Conservation (phyloP, 1,140 invertebrate species). For the Stenopsyche tienmushanensis region DNA sequence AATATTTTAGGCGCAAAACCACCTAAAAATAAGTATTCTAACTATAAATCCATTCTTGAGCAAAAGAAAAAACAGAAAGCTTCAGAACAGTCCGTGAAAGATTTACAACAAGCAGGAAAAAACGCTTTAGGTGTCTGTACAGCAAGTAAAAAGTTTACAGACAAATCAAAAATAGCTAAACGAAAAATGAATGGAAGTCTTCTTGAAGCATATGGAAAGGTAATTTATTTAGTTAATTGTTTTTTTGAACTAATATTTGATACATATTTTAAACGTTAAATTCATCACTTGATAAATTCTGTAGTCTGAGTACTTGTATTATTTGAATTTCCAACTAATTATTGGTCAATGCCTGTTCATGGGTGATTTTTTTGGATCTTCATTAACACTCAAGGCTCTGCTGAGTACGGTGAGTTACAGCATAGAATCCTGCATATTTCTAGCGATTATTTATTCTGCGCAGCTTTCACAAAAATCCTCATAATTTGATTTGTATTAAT, state of each 20-base stretch:
- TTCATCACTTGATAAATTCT: no score
- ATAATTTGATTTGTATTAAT: no score
- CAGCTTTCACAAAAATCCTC: no score
- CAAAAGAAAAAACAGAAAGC: slow-evolving; percentile 47
- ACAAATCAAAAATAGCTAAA: slow-evolving; percentile 48
- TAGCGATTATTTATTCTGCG: no score
- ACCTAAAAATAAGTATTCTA: slow-evolving; percentile 57
- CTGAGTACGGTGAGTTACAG: no score
- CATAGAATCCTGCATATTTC: no score
- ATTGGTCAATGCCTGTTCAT: no score
- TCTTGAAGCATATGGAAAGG: slow-evolving; percentile 37
- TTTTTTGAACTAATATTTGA: background rate
- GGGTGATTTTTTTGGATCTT: no score
- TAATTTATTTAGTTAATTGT: slow-evolving; percentile 5
- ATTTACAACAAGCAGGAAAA: slow-evolving; percentile 55
- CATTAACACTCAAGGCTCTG: no score
- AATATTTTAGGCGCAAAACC: slow-evolving; percentile 57
- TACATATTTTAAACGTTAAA: background rate
- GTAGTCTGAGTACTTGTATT: no score
- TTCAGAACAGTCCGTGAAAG: slow-evolving; percentile 46
- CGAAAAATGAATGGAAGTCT: slow-evolving; percentile 43
- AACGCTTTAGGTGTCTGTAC: slow-evolving; percentile 51
- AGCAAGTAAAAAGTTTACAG: slow-evolving; percentile 45
- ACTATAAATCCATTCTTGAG: slow-evolving; percentile 59
- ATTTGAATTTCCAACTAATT: no score